Evolutionary conservation across 2,113 vertebrate species (phyloP), one percentile per base, ranked within the genome.

Genomic region (Notechis scutatus): DNA sequence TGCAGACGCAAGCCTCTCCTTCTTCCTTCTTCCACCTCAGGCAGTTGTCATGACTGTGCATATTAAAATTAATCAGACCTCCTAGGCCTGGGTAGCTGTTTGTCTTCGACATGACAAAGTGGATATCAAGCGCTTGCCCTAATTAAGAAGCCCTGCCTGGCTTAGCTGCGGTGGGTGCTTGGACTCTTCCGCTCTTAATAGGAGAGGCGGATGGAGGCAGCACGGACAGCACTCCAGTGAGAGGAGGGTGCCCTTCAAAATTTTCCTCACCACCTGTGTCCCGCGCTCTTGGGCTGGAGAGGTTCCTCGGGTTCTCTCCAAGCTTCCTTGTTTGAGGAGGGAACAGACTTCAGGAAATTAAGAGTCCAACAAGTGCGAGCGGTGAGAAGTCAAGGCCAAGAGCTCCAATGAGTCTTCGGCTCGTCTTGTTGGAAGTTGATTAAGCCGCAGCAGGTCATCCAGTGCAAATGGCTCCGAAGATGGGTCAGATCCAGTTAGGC

Each of bases 21-120:
- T 95, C 85, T 47, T 93, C 94, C 95, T 94, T 94, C 94, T 95
- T 94, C 95, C 97, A 97, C 97, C 94, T 2, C 85, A 97, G 97
- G 96, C 95, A 23, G 96, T 97, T 97, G 97, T 97, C 98, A 97
- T 15, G 95, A 97, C 97, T 92, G 42, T 97, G 97, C 97, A 97
- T 98, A 98, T 98, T 98, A 97, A 98, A 98, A 98, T 97, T 97
- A 98, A 98, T 98, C 98, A 98, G 97, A 97, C 96, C 96, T 97
- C 96, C 96, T 95, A 95, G 97, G 96, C 97, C 97, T 91, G 59
- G 94, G 95, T 93, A 96, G 92, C 96, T 96, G 96, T 96, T 95
- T 96, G 97, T 97, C 97, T 97, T 97, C 56, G 97, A 97, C 96
- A 89, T 90, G 95, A 96, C 97, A 95, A 97, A 98, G 97, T 97